Conservation (phyloP, 2,113 vertebrate species). For the Calypte anna region DNA sequence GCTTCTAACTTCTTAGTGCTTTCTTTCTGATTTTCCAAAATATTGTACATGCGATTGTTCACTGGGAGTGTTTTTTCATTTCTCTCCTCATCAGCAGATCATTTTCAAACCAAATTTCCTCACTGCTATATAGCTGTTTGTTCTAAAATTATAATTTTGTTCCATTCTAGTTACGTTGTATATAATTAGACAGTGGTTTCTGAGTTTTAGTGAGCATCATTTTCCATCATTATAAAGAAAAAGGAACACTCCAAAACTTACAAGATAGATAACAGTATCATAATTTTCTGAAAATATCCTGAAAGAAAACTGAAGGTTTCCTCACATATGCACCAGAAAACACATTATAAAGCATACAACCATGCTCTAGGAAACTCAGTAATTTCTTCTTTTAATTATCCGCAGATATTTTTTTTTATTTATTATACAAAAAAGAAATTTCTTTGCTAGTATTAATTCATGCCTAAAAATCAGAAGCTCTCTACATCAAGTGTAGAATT, state of each 20-base stretch:
- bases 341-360: background rate
- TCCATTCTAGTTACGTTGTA: background rate
- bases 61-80: background rate
- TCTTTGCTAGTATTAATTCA: background rate
- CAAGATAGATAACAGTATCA: background rate
- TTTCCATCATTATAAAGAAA: background rate
- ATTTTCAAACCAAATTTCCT: background rate
- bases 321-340: background rate
- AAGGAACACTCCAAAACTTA: background rate
- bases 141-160: background rate
- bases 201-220: background rate
- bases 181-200: background rate
- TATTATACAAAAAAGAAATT: background rate
- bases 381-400: background rate
- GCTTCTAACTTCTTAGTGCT: background rate
- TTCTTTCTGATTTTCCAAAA: background rate
- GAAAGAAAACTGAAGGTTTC: background rate
- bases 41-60: background rate
- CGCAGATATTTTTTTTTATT: background rate
- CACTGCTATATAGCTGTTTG: background rate
- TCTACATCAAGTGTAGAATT: background rate
- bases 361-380: background rate
- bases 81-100: background rate
- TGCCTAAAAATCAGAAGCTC: accelerated
- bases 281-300: background rate